phyloP scores from a whole-genome alignment of 2,797 vertebrate species.

The Apogon talboti region DNA sequence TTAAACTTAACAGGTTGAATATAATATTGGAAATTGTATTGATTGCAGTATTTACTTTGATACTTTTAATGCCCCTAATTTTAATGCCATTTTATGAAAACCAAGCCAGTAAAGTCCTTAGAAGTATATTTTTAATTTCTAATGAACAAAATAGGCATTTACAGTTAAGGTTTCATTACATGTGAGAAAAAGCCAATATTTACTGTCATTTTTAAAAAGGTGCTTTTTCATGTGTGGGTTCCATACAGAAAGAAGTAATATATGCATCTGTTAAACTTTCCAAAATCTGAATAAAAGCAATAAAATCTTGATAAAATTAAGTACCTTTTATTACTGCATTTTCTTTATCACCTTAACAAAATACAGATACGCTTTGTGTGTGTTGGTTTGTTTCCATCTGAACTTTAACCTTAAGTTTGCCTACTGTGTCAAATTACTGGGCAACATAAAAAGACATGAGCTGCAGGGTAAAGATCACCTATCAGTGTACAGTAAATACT shows the following conservation, averaged over 20 bases:
- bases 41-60: slow-evolving; percentile 3
- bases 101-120: slow-evolving; percentile 6
- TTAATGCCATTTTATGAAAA: slow-evolving; percentile 34
- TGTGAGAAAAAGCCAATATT: neutral
- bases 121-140: slow-evolving; percentile 16
- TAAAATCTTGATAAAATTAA: neutral
- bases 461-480: slow-evolving; percentile 16
- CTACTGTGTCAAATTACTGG: slow-evolving; percentile 14
- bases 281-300: neutral
- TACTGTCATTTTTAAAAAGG: slow-evolving; percentile 1
- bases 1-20: neutral
- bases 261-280: no score
- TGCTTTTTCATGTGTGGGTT: slow-evolving; percentile 10
- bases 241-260: slow-evolving; percentile 8
- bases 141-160: neutral
- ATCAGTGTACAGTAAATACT: slow-evolving; percentile 1
- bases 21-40: slow-evolving; percentile 18
- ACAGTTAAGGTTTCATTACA: neutral
- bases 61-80: slow-evolving; percentile 11
- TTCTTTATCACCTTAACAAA: slow-evolving; percentile 35
- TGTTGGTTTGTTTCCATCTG: slow-evolving; percentile 10
- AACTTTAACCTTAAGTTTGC: neutral
- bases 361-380: slow-evolving; percentile 4
- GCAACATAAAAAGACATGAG: slow-evolving; percentile 2
- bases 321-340: neutral